Evolutionary conservation across 2,113 vertebrate genomes (phyloP).

Genomic region (Stictonetta naevosa): DNA sequence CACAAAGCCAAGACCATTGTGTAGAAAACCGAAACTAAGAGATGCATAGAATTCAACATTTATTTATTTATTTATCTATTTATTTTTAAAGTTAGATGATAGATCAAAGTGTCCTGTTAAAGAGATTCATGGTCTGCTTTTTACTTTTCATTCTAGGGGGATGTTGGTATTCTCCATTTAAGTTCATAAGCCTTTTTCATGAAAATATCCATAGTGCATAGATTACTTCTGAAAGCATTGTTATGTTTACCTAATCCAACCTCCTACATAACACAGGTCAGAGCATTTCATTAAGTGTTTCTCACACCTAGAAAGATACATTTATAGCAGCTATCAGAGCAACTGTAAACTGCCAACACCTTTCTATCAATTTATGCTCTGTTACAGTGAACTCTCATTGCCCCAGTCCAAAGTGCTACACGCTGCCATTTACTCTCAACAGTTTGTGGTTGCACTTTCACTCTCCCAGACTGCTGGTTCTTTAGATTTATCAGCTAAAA

Average conservation of each 20-base stretch:
- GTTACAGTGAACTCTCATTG: slow-evolving; percentile 18
- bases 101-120: background rate
- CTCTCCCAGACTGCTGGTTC: slow-evolving; percentile 4
- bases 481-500: slow-evolving; percentile 13
- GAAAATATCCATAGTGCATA: background rate
- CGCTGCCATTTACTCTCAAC: slow-evolving; percentile 3
- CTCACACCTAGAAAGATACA: slow-evolving; percentile 5
- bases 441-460: slow-evolving; percentile 14
- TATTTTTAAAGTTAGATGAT: background rate
- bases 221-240: slow-evolving; percentile 19
- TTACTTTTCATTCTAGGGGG: background rate
- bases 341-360: slow-evolving; percentile 35
- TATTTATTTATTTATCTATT: too few relatives aligned
- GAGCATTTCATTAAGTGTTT: slow-evolving; percentile 43
- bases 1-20: background rate
- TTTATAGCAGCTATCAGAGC: slow-evolving; percentile 9
- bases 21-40: background rate
- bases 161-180: background rate
- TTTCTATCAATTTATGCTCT: slow-evolving; percentile 35
- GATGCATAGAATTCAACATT: background rate
- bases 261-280: slow-evolving; percentile 30
- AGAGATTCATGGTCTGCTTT: background rate
- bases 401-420: background rate
- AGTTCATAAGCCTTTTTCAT: background rate
- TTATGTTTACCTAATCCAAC: background rate